Evolutionary conservation across 1,140 invertebrate genomes (phyloP).

Genomic region (Dendrolimus kikuchii): DNA sequence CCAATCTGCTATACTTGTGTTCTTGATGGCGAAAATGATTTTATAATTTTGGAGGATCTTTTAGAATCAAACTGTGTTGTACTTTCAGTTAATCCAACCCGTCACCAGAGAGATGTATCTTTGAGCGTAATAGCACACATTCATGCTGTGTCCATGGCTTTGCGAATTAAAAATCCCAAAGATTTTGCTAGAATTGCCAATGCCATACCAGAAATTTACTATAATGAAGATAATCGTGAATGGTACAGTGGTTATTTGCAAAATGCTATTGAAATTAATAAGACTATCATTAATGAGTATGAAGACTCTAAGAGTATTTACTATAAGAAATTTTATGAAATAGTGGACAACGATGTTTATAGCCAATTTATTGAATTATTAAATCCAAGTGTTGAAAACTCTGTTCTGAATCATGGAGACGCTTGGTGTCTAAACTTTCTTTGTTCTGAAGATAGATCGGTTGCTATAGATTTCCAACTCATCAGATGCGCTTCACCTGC

Average conservation of each 20-base stretch:
- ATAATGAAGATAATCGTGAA: slow-evolving; percentile 19
- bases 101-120: slow-evolving; percentile 19
- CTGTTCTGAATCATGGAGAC: slow-evolving; percentile 31
- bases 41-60: slow-evolving; percentile 33
- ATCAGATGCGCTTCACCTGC: slow-evolving; percentile 26
- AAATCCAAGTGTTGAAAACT: slow-evolving; percentile 13
- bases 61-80: slow-evolving; percentile 17
- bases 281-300: slow-evolving; percentile 20
- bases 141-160: slow-evolving; percentile 30
- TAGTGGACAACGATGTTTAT: slow-evolving; percentile 24
- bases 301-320: slow-evolving; percentile 27
- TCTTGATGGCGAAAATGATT: slow-evolving; percentile 26
- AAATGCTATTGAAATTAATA: slow-evolving; percentile 23
- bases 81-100: slow-evolving; percentile 14
- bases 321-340: slow-evolving; percentile 26
- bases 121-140: slow-evolving; percentile 31
- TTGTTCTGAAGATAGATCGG: slow-evolving; percentile 14
- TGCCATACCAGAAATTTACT: slow-evolving; percentile 27
- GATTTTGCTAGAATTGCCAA: slow-evolving; percentile 21
- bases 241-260: slow-evolving; percentile 32
- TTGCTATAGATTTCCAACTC: slow-evolving; percentile 36
- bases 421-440: slow-evolving; percentile 34
- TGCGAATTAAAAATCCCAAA: slow-evolving; percentile 24
- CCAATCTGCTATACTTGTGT: slow-evolving; percentile 26
- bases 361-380: slow-evolving; percentile 18